Conservation (phyloP, 2,888 invertebrate species). For the Schizotus pectinicornis region DNA sequence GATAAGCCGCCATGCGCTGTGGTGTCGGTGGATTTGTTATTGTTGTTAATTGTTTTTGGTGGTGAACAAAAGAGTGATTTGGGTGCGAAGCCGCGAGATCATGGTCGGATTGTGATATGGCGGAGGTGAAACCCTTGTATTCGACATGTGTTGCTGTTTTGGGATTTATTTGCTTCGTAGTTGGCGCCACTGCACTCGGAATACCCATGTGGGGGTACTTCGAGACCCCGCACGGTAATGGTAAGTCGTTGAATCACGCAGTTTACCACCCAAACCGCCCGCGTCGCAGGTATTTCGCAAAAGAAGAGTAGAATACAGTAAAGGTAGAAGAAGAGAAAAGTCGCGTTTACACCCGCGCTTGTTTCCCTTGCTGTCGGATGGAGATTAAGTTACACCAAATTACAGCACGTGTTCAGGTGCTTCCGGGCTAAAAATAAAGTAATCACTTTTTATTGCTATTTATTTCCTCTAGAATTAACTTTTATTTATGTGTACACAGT, state of each 20-base stretch:
- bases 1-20: constrained; percentile 32
- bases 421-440: no score
- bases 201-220: constrained; percentile 89
- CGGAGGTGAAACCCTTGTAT: constrained; percentile 71
- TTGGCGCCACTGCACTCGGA: constrained; percentile 83
- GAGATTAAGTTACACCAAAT: no score
- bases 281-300: no score
- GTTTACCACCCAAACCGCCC: no score
- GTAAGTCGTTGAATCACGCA: constrained; percentile 7
- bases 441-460: no score
- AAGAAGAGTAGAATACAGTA: no score
- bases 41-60: constrained; percentile 26
- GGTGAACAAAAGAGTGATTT: constrained; percentile 7
- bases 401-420: no score
- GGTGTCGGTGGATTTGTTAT: constrained; percentile 17
- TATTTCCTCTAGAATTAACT: no score
- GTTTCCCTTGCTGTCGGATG: no score
- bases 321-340: no score
- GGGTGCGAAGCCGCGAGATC: constrained; percentile 19
- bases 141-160: constrained; percentile 72
- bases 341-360: no score
- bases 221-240: constrained; percentile 70
- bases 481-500: no score
- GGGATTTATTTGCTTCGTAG: constrained; percentile 79
- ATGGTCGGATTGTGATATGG: constrained; percentile 58